Percentiles rank a stretch among this genome's conserved stretches.
phyloP scores from a whole-genome alignment of 2,797 vertebrate species.

The Lepilemur ruficaudatus region DNA sequence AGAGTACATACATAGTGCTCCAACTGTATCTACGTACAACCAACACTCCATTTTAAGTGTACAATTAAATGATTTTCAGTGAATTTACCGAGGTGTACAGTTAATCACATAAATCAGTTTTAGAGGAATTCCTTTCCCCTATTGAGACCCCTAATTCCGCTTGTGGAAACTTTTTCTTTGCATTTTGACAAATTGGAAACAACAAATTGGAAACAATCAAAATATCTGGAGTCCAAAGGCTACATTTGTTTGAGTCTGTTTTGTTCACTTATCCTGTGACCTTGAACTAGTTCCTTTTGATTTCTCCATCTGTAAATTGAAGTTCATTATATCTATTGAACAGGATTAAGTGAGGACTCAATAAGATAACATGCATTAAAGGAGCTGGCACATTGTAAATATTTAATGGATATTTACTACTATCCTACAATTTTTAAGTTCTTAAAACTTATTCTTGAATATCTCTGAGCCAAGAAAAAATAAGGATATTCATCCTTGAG shows the following conservation, averaged over 20 bases:
- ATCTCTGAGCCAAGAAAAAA: neutral
- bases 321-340: neutral
- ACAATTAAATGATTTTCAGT: no score
- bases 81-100: no score
- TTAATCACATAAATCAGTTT: no score
- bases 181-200: neutral
- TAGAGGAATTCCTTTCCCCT: no score
- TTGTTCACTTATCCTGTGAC: neutral
- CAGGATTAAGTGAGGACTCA: conserved; percentile 2
- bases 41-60: no score
- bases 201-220: neutral
- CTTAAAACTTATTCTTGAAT: neutral
- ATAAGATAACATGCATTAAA: neutral
- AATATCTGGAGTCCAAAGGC: neutral
- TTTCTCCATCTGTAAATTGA: neutral
- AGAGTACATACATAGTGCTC: no score
- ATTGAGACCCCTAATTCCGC: no score
- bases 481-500: neutral
- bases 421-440: neutral
- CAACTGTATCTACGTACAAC: no score
- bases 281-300: neutral
- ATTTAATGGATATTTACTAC: neutral
- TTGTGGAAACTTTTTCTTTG: neutral
- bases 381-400: neutral
- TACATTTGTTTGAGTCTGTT: neutral